These are phyloP conservation scores for Conger conger DNA, from an alignment of 2,113 vertebrate species.

Conservation along the genomic window DNA sequence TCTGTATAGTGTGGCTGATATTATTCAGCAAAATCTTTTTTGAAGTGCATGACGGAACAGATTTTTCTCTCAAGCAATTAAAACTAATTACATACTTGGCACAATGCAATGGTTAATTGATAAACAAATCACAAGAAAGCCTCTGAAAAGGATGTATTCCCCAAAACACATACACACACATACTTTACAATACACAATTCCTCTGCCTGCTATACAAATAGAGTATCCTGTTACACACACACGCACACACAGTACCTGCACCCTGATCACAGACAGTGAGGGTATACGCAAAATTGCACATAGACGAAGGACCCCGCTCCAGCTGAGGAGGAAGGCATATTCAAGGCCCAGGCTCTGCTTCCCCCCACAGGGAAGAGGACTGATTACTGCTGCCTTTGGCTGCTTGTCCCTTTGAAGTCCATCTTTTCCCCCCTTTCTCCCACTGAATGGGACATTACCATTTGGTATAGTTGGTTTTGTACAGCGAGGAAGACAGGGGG, in stretches of 20 bases:
- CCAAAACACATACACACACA: not conserved
- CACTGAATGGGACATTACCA: slow-evolving; percentile 73
- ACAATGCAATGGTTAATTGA: too few relatives aligned
- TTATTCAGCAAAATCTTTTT: not conserved
- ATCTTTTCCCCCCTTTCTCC: slow-evolving; percentile 49
- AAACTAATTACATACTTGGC: too few relatives aligned
- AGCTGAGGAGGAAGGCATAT: slow-evolving; percentile 28
- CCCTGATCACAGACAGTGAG: not conserved
- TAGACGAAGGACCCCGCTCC: slow-evolving; percentile 1
- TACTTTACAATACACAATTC: too few relatives aligned
- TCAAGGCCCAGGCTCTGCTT: slow-evolving; percentile 8
- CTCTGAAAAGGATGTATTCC: not conserved
- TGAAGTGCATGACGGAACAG: too few relatives aligned
- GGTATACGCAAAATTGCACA: not conserved
- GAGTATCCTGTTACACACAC: not conserved
- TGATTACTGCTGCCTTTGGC: slow-evolving; percentile 47
- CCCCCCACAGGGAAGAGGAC: slow-evolving; percentile 34
- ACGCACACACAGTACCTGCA: not conserved
- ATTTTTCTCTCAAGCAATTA: too few relatives aligned
- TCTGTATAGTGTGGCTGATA: not conserved
- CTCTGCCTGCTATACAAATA: not conserved
- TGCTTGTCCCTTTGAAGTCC: slow-evolving; percentile 39
- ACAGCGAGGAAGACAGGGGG: slow-evolving; percentile 70
- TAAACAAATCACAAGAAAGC: not conserved
- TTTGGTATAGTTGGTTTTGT: slow-evolving; percentile 75